Evolutionary conservation across 2,888 invertebrate species (phyloP).

Genomic region (Nyleta sp.): DNA sequence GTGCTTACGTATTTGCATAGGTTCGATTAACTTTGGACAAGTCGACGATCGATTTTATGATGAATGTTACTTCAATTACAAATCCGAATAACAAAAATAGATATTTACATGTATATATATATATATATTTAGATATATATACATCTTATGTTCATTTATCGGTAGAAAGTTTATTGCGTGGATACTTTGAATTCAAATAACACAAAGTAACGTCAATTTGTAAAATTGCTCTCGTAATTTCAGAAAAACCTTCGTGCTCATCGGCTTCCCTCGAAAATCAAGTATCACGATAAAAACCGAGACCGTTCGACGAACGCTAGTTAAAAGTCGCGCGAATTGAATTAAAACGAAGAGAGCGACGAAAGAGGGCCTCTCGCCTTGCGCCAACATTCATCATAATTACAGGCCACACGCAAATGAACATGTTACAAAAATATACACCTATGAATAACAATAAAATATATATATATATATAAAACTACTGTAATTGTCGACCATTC

Average conservation of each 20-base stretch:
- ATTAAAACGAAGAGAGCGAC: too few relatives aligned
- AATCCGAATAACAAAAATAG: constrained; percentile 26
- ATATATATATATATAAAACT: constrained; percentile 42
- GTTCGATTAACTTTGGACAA: neutral
- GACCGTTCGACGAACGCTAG: too few relatives aligned
- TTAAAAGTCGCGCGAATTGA: too few relatives aligned
- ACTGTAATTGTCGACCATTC: constrained; percentile 34
- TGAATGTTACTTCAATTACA: constrained; percentile 31
- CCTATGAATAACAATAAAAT: constrained; percentile 49
- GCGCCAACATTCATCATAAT: constrained; percentile 57
- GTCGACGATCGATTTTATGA: constrained; percentile 25
- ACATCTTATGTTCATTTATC: neutral
- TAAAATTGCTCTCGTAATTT: neutral
- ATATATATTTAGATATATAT: neutral
- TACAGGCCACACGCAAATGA: constrained; percentile 53
- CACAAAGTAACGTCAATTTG: constrained; percentile 2
- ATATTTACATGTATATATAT: constrained; percentile 10
- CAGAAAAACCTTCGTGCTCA: too few relatives aligned
- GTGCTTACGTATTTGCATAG: neutral
- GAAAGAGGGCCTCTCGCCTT: neutral
- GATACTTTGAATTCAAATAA: neutral
- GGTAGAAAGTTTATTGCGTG: neutral
- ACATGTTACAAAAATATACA: constrained; percentile 56
- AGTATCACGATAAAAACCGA: too few relatives aligned
- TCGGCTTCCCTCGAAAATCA: too few relatives aligned